Percentiles rank a stretch among this genome's conserved stretches.
phyloP scores from a whole-genome alignment of 2,113 vertebrate species.

The Sapayoa aenigma region DNA sequence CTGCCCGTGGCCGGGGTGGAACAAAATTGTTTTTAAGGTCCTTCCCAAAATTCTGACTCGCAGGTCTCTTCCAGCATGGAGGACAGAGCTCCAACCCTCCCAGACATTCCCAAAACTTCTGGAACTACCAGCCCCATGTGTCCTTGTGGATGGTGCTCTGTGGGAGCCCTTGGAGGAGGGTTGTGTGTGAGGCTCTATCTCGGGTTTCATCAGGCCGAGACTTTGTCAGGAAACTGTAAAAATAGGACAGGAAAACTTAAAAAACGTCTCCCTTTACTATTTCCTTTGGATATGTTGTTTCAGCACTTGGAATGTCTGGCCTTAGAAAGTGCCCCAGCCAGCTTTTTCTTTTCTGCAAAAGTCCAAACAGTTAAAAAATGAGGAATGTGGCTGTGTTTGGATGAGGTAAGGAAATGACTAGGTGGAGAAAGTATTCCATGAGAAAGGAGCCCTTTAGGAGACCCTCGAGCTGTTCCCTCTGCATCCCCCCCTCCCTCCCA shows the following conservation, averaged over 20 bases:
- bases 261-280: conserved; percentile 22
- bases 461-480: neutral
- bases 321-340: neutral
- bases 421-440: conserved; percentile 45
- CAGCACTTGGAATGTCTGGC: conserved; percentile 58
- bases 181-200: neutral
- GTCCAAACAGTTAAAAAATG: conserved; percentile 42
- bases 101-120: neutral
- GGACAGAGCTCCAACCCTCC: neutral
- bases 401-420: conserved; percentile 54
- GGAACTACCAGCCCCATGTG: accelerated
- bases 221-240: conserved; percentile 45
- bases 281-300: conserved; percentile 50
- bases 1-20: too few species aligned
- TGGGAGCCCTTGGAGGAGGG: neutral
- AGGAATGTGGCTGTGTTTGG: conserved; percentile 56
- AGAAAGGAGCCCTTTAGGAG: conserved; percentile 22
- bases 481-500: neutral
- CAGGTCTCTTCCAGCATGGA: neutral
- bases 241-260: conserved; percentile 42
- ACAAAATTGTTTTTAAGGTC: too few species aligned
- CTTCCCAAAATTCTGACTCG: neutral
- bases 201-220: neutral
- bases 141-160: neutral
- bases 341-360: conserved; percentile 30